Evolutionary conservation across 1,140 invertebrate genomes (phyloP).

Genomic region (Apis laboriosa): DNA sequence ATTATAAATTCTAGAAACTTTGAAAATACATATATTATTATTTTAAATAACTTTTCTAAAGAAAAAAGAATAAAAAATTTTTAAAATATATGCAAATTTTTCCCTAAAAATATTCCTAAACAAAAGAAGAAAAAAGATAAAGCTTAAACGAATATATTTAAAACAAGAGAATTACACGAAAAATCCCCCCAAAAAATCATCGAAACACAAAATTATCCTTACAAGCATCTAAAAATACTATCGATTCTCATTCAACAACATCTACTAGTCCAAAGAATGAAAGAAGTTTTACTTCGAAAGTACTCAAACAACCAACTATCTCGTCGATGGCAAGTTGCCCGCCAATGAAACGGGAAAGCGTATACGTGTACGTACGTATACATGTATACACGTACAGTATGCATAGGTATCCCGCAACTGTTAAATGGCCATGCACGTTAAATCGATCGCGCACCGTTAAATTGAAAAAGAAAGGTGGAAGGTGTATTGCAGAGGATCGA

Average conservation of each 20-base stretch:
- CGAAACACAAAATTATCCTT: background rate
- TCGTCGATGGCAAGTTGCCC: slow-evolving; percentile 29
- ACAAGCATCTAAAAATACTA: background rate
- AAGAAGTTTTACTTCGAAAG: slow-evolving; percentile 6
- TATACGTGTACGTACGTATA: background rate
- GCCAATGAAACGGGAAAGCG: slow-evolving; percentile 13
- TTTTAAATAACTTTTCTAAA: no score
- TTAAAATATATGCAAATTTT: no score
- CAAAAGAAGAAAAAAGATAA: background rate
- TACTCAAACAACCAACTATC: slow-evolving; percentile 9
- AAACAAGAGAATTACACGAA: background rate
- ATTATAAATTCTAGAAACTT: no score
- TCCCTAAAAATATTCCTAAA: no score
- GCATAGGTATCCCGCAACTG: no score
- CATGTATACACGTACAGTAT: no score
- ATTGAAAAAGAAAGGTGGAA: background rate
- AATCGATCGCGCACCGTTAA: slow-evolving; percentile 14
- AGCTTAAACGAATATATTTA: background rate
- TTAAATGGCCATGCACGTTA: slow-evolving; percentile 4
- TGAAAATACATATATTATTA: no score
- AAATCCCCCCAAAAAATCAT: background rate
- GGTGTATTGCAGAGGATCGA: background rate
- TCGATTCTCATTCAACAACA: background rate
- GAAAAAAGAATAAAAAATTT: no score
- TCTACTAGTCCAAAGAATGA: background rate